Evolutionary conservation across 2,113 vertebrate species (phyloP).

Genomic region (Astur gentilis): DNA sequence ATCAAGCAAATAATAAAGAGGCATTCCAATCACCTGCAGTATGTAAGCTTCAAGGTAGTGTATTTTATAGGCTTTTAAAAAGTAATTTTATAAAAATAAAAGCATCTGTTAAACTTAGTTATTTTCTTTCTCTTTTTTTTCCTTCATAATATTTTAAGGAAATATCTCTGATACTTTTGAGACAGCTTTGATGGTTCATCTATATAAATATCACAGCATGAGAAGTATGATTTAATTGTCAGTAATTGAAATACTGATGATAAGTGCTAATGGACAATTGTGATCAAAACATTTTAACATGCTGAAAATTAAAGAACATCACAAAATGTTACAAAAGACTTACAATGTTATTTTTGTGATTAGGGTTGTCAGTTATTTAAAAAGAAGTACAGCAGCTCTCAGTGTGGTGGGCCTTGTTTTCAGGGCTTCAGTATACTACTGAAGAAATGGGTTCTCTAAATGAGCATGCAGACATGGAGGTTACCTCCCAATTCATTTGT

Average conservation of each 20-base stretch:
- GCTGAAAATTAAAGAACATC: background rate
- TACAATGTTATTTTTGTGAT: background rate
- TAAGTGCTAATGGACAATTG: background rate
- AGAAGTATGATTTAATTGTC: background rate
- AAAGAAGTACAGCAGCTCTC: background rate
- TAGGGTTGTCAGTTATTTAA: background rate
- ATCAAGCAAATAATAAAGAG: slow-evolving; percentile 97
- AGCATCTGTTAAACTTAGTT: background rate
- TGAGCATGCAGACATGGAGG: background rate
- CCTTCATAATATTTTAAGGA: background rate
- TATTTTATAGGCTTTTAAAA: background rate
- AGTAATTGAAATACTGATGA: background rate
- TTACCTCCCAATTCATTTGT: background rate
- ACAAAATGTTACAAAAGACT: background rate
- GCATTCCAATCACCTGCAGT: slow-evolving; percentile 95
- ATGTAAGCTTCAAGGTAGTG: slow-evolving; percentile 96
- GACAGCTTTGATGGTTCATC: background rate
- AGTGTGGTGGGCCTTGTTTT: background rate
- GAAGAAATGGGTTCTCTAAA: background rate
- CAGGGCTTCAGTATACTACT: background rate
- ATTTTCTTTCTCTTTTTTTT: background rate
- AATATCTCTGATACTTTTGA: background rate
- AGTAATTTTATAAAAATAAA: background rate
- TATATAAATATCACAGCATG: background rate
- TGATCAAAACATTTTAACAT: background rate